phyloP scores from a whole-genome alignment of 2,888 invertebrate genomes.

The Netelia melanura region DNA sequence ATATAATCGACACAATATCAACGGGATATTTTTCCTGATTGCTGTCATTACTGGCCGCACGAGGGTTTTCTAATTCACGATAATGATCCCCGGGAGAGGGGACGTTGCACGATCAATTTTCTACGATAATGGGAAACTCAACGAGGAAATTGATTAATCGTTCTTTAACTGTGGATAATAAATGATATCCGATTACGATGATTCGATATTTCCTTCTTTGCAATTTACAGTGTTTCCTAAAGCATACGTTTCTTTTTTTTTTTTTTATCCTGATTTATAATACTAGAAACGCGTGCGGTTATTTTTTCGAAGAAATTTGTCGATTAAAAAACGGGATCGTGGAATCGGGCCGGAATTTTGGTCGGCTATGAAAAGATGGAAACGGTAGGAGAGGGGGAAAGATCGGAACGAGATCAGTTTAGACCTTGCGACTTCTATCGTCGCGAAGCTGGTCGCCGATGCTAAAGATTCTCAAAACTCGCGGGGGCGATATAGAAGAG shows the following conservation, averaged over 20 bases:
- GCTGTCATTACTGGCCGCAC: slow-evolving; percentile 40
- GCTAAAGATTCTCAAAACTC: slow-evolving; percentile 39
- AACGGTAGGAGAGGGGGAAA: not conserved
- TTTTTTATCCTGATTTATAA: too few relatives aligned
- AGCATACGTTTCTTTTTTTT: too few relatives aligned
- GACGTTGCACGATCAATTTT: slow-evolving; percentile 9
- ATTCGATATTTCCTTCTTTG: too few relatives aligned
- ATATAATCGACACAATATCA: slow-evolving; percentile 33
- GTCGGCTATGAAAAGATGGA: not conserved
- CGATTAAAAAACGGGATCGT: not conserved
- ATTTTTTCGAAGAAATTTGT: slow-evolving; percentile 5
- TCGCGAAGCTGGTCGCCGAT: slow-evolving; percentile 37
- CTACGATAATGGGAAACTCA: not conserved
- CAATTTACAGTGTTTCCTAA: too few relatives aligned
- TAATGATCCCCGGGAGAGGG: not conserved
- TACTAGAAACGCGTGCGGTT: too few relatives aligned
- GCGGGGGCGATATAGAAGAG: slow-evolving; percentile 19
- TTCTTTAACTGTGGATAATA: not conserved
- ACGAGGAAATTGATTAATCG: not conserved
- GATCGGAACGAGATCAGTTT: slow-evolving; percentile 55
- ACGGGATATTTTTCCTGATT: slow-evolving; percentile 35
- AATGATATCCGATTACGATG: not conserved
- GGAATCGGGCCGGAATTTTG: slow-evolving; percentile 9
- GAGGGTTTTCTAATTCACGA: slow-evolving; percentile 38
- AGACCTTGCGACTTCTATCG: slow-evolving; percentile 43